Percentiles rank a stretch among this genome's conserved stretches.
phyloP scores from a whole-genome alignment of 2,888 invertebrate genomes.

The Himalopsyche anomala region DNA sequence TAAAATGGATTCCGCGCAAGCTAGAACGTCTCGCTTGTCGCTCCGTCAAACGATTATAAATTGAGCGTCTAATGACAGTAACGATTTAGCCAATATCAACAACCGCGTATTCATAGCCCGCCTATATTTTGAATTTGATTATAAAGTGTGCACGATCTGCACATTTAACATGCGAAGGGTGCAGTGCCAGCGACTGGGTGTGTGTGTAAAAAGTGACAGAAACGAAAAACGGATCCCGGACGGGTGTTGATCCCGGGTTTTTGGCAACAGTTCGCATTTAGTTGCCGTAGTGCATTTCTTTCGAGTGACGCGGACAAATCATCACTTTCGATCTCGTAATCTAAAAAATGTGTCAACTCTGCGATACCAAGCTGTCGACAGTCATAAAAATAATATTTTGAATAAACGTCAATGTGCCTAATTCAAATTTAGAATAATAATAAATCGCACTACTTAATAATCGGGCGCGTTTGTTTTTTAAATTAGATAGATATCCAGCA shows the following conservation, averaged over 20 bases:
- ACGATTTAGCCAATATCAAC: conserved; percentile 50
- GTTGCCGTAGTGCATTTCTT: conserved; percentile 51
- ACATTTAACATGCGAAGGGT: conserved; percentile 44
- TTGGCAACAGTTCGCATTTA: conserved; percentile 53
- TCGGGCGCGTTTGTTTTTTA: neutral
- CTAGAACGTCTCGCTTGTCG: conserved; percentile 69
- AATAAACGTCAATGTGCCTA: conserved; percentile 35
- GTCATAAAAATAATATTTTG: conserved; percentile 16
- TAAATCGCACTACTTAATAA: neutral
- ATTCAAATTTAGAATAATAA: conserved; percentile 36
- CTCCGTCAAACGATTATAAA: conserved; percentile 55
- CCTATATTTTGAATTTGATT: conserved; percentile 65
- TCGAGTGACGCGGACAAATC: conserved; percentile 43
- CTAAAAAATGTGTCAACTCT: neutral
- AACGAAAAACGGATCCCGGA: conserved; percentile 44
- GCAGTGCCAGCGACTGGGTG: conserved; percentile 52
- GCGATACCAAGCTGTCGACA: neutral
- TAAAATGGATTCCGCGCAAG: conserved; percentile 68
- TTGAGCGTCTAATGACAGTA: conserved; percentile 54
- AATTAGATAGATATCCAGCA: neutral
- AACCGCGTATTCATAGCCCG: conserved; percentile 52
- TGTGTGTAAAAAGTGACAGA: conserved; percentile 51
- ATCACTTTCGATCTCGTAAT: conserved; percentile 11
- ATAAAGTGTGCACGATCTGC: conserved; percentile 43
- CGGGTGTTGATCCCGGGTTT: conserved; percentile 59